Conservation (phyloP, 1,140 invertebrate species). For the Magallana angulata region DNA sequence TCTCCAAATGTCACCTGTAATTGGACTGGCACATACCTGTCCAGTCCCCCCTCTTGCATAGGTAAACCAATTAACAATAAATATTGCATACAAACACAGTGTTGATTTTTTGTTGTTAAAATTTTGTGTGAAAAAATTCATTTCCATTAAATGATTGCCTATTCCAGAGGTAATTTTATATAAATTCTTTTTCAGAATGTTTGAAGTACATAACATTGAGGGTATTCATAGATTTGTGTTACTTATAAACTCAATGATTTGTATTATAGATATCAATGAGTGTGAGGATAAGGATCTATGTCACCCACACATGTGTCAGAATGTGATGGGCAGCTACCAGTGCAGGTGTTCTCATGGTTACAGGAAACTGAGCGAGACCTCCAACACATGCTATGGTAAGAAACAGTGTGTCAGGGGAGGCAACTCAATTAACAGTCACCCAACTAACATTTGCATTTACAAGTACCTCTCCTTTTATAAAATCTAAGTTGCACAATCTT, state of each 20-base stretch:
- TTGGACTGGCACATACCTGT: slow-evolving; percentile 57
- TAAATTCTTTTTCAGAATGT: too few species aligned
- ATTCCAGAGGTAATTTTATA: too few species aligned
- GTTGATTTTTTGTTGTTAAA: too few species aligned
- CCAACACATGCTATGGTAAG: neutral
- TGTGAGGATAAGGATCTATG: slow-evolving; percentile 93
- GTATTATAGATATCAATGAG: slow-evolving; percentile 84
- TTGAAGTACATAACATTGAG: too few species aligned
- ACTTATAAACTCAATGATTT: neutral
- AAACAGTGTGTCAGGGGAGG: slow-evolving; percentile 23
- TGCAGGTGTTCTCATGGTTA: slow-evolving; percentile 96
- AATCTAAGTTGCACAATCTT: too few species aligned
- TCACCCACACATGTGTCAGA: slow-evolving; percentile 88
- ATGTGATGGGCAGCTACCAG: slow-evolving; percentile 95
- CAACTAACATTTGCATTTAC: too few species aligned
- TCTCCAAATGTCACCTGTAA: slow-evolving; percentile 55
- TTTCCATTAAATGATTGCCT: too few species aligned
- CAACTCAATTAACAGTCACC: neutral
- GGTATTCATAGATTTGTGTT: too few species aligned
- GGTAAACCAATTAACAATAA: slow-evolving; percentile 48
- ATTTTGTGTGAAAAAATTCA: too few species aligned
- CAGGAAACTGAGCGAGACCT: slow-evolving; percentile 40
- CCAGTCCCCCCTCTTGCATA: slow-evolving; percentile 57
- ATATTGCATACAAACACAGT: too few species aligned
- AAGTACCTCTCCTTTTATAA: too few species aligned